Evolutionary conservation across 1,140 invertebrate species (phyloP).

Genomic region (Tetraneura akinire): DNA sequence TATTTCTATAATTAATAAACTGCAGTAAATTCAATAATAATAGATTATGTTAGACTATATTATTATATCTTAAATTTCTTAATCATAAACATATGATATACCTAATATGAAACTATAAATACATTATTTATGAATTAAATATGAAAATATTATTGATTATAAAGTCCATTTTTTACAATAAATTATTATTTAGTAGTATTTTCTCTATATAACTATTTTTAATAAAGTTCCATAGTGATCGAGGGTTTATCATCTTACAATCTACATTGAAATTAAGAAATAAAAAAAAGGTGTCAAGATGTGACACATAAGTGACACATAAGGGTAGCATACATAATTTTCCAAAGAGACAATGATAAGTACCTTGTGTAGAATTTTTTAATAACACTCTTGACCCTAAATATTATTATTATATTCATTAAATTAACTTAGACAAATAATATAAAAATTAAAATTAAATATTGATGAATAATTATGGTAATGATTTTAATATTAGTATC

Average conservation of each 20-base stretch:
- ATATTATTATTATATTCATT: background rate
- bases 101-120: no score
- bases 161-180: background rate
- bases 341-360: background rate
- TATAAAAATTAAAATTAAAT: background rate
- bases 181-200: background rate
- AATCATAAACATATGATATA: no score
- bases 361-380: background rate
- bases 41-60: no score
- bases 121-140: no score
- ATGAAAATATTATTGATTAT: constrained; percentile 11
- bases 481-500: no score
- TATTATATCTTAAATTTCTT: no score
- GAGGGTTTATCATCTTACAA: constrained; percentile 7
- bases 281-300: constrained; percentile 20
- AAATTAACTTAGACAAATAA: background rate
- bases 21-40: no score
- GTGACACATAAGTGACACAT: constrained; percentile 12
- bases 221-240: background rate
- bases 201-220: constrained; percentile 5
- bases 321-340: background rate
- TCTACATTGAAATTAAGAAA: constrained; percentile 8
- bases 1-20: no score
- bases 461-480: no score
- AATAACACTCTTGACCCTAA: background rate